Evolutionary conservation across 2,113 vertebrate genomes (phyloP), one percentile per base, ranked within the genome.

Genomic region (Eclectus roratus): DNA sequence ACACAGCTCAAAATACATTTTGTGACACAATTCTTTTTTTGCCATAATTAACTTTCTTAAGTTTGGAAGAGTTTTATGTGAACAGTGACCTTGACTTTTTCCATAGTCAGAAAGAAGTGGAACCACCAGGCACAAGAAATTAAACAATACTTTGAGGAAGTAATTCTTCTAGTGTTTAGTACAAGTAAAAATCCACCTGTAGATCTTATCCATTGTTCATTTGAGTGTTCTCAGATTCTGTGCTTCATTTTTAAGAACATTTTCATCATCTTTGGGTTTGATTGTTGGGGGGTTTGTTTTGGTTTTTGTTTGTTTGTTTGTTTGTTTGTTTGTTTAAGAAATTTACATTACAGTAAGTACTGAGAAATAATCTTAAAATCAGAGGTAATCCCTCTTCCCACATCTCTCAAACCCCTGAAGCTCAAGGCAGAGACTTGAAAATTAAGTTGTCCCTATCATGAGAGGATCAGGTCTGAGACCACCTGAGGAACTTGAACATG

Each of bases 251-350:
- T 71, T n/a, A 80, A 64, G 3, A 65, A 31, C 6, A 15, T 83
- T 91, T 86, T 93, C 18, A n/a, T 80, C 1, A 1, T 65, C 35
- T 70, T 69, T 49, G 33, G 12, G 16, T 85, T 70, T 72, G 17
- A 7, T 55, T 37, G 7, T 0, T 80, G n/a, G 27, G 11, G 0
- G 15, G 18, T 6, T 20, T 25, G 37, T 37, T 19, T 28, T 19
- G 44, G 29, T 19, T 4, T 20, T 20, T 33, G 2, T 4, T 56
- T 56, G 11, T 33, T 33, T 33, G 12, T 2, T 31, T 31, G 3
- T 4, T 55, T 55, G 11, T 33, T 33, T 56, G 11, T 2, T 52
- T 78, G 82, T 58, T 27, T 31, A 33, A 63, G 15, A 64, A 77
- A 53, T 68, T n/a, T 49, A 24, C 10, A 9, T 60, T 58, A 12